Conservation (phyloP, 2,888 invertebrate genomes). For the Mythimna vitellina region DNA sequence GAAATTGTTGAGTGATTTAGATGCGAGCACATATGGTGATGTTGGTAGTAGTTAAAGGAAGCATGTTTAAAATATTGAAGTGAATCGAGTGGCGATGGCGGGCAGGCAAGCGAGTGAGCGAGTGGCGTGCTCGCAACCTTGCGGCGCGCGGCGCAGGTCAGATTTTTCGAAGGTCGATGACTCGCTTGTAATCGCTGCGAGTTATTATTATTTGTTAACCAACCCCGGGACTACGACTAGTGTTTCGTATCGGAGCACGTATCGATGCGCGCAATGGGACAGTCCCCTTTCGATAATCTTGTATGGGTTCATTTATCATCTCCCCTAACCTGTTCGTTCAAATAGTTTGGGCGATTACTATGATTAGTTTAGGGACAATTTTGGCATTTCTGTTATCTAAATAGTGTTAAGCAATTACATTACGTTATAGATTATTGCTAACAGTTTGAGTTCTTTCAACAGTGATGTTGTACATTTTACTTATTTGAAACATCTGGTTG, state of each 20-base stretch:
- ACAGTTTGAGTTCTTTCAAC: neutral
- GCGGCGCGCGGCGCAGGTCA: constrained; percentile 87
- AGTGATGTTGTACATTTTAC: neutral
- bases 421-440: neutral
- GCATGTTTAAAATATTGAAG: constrained; percentile 62
- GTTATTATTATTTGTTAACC: constrained; percentile 87
- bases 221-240: constrained; percentile 73
- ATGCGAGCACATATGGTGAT: constrained; percentile 38
- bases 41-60: constrained; percentile 49
- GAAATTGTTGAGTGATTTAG: constrained; percentile 41
- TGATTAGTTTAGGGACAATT: constrained; percentile 8
- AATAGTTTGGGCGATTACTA: constrained; percentile 19
- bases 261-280: constrained; percentile 69
- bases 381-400: neutral
- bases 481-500: too few relatives aligned
- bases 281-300: constrained; percentile 58
- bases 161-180: constrained; percentile 91
- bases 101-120: constrained; percentile 46
- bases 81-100: constrained; percentile 62
- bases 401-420: neutral
- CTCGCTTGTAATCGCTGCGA: constrained; percentile 83
- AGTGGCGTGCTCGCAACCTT: constrained; percentile 81
- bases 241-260: constrained; percentile 64
- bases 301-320: constrained; percentile 53
- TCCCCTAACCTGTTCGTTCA: constrained; percentile 55